A percentile compares a stretch with the other conserved stretches of the same genome.
These are phyloP conservation scores for Teinopalpus imperialis DNA, from an alignment of 2,888 invertebrate species.

Conservation along the genomic window DNA sequence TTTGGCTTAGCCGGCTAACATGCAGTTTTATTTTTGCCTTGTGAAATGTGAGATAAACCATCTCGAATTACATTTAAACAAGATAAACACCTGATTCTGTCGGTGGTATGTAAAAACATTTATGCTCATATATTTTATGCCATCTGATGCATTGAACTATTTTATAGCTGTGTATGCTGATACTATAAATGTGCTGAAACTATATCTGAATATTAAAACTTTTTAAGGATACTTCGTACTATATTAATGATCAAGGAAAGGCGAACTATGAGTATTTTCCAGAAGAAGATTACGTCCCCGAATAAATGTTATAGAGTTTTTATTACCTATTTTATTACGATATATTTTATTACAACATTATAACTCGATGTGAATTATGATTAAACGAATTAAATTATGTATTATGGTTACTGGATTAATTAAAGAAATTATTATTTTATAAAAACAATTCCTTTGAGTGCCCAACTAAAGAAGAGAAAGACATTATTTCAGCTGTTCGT, in stretches of 20 bases:
- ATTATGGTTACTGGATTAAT: too few species aligned
- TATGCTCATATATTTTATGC: slow-evolving; percentile 31
- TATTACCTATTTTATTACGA: background rate
- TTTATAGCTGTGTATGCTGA: slow-evolving; percentile 12
- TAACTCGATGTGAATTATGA: too few species aligned
- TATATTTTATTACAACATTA: too few species aligned
- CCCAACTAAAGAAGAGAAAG: too few species aligned
- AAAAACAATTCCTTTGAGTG: too few species aligned
- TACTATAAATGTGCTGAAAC: slow-evolving; percentile 8
- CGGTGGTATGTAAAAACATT: slow-evolving; percentile 44
- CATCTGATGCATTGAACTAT: slow-evolving; percentile 4
- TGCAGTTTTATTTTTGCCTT: slow-evolving; percentile 35
- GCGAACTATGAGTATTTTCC: too few species aligned
- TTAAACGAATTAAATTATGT: too few species aligned
- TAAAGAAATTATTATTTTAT: too few species aligned
- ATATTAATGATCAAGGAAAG: slow-evolving; percentile 21
- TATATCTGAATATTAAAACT: slow-evolving; percentile 17
- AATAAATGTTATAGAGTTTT: background rate
- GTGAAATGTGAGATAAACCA: slow-evolving; percentile 1
- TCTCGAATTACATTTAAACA: slow-evolving; percentile 46
- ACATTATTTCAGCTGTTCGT: too few species aligned
- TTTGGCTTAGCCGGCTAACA: slow-evolving; percentile 40
- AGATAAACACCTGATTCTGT: slow-evolving; percentile 51
- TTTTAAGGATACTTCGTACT: slow-evolving; percentile 12
- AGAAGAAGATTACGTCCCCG: slow-evolving; percentile 23